Conservation (phyloP, 2,113 vertebrate species). For the Tenrec ecaudatus region DNA sequence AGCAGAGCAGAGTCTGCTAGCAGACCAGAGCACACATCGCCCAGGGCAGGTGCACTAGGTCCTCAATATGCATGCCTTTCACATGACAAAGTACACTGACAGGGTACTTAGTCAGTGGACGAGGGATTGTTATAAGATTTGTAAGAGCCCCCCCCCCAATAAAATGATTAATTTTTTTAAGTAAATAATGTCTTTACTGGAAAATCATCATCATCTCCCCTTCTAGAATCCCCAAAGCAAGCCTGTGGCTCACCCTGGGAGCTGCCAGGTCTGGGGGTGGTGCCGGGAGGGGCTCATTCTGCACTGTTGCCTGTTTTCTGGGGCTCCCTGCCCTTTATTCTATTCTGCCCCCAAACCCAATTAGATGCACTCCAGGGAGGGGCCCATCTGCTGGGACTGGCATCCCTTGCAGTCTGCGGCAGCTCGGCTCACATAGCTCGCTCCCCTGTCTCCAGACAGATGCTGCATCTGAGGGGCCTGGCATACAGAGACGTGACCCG, state of each 20-base stretch:
- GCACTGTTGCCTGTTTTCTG: background rate
- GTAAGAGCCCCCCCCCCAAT: no score
- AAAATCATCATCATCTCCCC: background rate
- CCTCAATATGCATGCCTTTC: background rate
- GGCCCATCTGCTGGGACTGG: background rate
- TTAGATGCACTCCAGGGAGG: background rate
- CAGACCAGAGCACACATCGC: background rate
- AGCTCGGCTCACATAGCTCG: background rate
- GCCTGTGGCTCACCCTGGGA: background rate
- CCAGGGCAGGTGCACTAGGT: background rate
- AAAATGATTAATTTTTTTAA: no score
- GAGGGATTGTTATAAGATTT: no score
- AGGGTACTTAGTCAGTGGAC: no score
- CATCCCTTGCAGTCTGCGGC: background rate
- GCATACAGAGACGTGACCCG: conserved; percentile 2
- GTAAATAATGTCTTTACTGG: background rate
- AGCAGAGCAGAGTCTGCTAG: background rate
- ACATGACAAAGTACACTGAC: conserved; percentile 12
- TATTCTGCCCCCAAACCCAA: background rate
- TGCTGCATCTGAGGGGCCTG: background rate
- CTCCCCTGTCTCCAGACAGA: conserved; percentile 32
- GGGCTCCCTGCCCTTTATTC: background rate
- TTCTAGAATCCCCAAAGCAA: conserved; percentile 17
- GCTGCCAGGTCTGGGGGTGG: background rate
- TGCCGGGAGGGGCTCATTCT: background rate